A percentile compares a stretch with the other conserved stretches of the same genome.
Conservation (phyloP, 2,888 invertebrate genomes). For the Ophioninae sp. region DNA sequence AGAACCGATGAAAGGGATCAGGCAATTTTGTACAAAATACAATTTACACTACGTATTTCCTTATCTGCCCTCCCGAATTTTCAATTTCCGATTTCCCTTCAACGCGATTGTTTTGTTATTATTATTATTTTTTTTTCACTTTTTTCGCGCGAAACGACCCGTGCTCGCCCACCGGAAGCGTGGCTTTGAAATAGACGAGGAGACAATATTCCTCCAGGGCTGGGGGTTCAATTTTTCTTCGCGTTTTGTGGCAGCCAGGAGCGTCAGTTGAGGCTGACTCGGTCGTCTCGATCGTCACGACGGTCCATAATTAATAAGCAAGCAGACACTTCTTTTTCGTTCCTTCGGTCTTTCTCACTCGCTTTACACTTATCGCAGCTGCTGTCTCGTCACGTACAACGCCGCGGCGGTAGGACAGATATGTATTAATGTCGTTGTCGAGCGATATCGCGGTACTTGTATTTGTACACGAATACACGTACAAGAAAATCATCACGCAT, state of each 20-base stretch:
- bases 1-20: background rate
- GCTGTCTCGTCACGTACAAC: conserved; percentile 52
- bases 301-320: conserved; percentile 58
- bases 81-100: background rate
- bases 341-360: conserved; percentile 13
- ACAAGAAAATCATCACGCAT: background rate
- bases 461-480: background rate
- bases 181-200: background rate
- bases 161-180: background rate
- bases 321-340: conserved; percentile 48
- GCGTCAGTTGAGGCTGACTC: conserved; percentile 45
- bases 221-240: conserved; percentile 15
- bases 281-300: conserved; percentile 29
- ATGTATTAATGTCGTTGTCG: conserved; percentile 36
- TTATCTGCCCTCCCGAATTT: background rate
- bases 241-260: conserved; percentile 17
- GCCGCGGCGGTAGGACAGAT: conserved; percentile 20
- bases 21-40: no score
- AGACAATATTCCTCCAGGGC: background rate
- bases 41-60: background rate
- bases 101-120: background rate
- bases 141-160: background rate
- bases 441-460: conserved; percentile 6
- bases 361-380: conserved; percentile 63
- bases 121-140: background rate